Evolutionary conservation across 2,888 invertebrate species (phyloP).

Genomic region (Drosophila affinis): DNA sequence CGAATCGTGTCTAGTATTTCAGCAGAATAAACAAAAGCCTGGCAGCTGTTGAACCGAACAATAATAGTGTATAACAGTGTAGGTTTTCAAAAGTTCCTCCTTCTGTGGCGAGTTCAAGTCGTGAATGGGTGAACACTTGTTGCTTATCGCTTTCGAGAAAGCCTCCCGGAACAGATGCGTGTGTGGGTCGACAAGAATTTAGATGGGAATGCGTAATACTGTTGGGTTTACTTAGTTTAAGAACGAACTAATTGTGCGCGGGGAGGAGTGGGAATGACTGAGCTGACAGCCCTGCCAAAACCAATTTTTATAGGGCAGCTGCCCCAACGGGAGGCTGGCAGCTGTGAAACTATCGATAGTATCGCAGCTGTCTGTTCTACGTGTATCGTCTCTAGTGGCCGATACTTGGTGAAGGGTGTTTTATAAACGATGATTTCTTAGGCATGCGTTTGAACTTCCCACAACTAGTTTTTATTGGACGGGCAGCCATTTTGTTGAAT

Average conservation of each 20-base stretch:
- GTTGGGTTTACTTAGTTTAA: slow-evolving; percentile 34
- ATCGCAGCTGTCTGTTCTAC: background rate
- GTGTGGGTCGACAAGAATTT: slow-evolving; percentile 16
- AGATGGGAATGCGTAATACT: slow-evolving; percentile 61
- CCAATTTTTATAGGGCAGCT: slow-evolving; percentile 66
- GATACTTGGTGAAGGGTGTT: slow-evolving; percentile 13
- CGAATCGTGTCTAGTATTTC: slow-evolving; percentile 26
- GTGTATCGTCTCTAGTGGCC: slow-evolving; percentile 18
- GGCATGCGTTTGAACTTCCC: background rate
- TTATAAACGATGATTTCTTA: background rate
- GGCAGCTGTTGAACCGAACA: background rate
- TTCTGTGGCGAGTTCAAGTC: slow-evolving; percentile 9
- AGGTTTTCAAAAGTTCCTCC: background rate
- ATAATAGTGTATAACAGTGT: background rate
- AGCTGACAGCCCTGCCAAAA: slow-evolving; percentile 54
- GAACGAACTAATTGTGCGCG: slow-evolving; percentile 49
- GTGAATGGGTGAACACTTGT: slow-evolving; percentile 53
- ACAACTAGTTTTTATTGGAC: background rate
- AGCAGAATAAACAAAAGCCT: slow-evolving; percentile 38
- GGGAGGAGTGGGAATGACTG: slow-evolving; percentile 59
- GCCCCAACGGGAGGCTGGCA: slow-evolving; percentile 20
- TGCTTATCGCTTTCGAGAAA: slow-evolving; percentile 59
- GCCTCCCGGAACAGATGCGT: background rate
- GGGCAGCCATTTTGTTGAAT: background rate
- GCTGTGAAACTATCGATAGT: slow-evolving; percentile 18